These are phyloP conservation scores for Mormyrus iriodes DNA, from an alignment of 2,113 vertebrate genomes.

Conservation along the genomic window DNA sequence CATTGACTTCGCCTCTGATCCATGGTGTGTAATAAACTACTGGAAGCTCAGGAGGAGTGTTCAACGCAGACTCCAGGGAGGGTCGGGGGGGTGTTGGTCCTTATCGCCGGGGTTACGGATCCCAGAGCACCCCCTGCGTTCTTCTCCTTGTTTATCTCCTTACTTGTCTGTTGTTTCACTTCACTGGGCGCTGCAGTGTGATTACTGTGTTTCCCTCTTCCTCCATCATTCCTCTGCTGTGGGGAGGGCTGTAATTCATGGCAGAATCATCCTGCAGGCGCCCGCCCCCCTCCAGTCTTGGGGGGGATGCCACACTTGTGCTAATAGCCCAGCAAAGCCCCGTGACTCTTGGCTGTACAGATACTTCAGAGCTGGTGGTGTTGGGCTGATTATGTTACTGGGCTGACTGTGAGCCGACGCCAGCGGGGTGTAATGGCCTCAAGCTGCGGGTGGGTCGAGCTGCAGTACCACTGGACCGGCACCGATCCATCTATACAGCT, in stretches of 20 bases:
- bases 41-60: background rate
- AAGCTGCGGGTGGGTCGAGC: background rate
- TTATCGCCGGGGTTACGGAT: conserved; percentile 1
- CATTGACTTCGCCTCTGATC: conserved; percentile 24
- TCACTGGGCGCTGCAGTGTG: background rate
- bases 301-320: background rate
- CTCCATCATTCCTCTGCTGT: background rate
- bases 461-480: background rate
- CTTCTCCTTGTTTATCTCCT: background rate
- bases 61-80: background rate
- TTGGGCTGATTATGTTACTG: background rate
- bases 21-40: conserved; percentile 35
- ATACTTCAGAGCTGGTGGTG: background rate
- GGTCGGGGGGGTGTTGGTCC: background rate
- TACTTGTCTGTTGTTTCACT: background rate
- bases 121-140: background rate
- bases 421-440: background rate
- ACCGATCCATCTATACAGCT: background rate
- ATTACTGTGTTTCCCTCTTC: background rate
- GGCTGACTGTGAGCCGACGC: background rate
- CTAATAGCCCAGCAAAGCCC: background rate
- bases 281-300: background rate
- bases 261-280: background rate
- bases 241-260: background rate
- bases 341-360: background rate